A percentile compares a stretch with the other conserved stretches of the same genome.
Conservation (phyloP, 2,113 vertebrate genomes). For the Tricholaema leucomelas region DNA sequence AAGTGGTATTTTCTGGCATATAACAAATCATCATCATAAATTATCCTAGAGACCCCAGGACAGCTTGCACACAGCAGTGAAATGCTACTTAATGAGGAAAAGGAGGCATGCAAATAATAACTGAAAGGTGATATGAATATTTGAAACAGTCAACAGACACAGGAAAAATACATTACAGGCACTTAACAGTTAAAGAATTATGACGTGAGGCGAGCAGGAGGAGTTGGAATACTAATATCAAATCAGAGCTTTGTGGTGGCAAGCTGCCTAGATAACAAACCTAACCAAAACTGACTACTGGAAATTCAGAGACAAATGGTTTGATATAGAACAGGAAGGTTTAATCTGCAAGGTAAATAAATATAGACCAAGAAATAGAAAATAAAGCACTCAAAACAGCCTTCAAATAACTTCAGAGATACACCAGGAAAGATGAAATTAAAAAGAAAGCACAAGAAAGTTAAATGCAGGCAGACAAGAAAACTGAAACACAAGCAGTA, state of each 20-base stretch:
- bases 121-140: neutral
- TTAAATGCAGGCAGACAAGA: neutral
- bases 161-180: neutral
- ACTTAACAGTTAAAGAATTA: neutral
- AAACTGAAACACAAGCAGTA: neutral
- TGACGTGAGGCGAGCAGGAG: neutral
- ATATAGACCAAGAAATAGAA: neutral
- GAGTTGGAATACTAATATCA: neutral
- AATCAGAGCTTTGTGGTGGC: neutral
- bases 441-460: neutral
- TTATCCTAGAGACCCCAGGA: neutral
- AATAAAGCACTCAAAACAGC: neutral
- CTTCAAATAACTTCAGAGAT: constrained; percentile 3
- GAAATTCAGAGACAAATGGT: neutral
- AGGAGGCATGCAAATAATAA: neutral
- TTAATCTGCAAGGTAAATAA: constrained; percentile 38
- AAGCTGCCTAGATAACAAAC: neutral
- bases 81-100: neutral
- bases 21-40: constrained; percentile 13
- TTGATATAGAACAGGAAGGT: neutral
- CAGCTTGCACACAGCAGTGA: neutral
- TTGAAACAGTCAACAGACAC: neutral
- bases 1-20: constrained; percentile 17
- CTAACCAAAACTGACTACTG: neutral
- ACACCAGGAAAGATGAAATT: neutral